phyloP scores from a whole-genome alignment of 2,888 invertebrate genomes.

The Drosophila mayaguana region DNA sequence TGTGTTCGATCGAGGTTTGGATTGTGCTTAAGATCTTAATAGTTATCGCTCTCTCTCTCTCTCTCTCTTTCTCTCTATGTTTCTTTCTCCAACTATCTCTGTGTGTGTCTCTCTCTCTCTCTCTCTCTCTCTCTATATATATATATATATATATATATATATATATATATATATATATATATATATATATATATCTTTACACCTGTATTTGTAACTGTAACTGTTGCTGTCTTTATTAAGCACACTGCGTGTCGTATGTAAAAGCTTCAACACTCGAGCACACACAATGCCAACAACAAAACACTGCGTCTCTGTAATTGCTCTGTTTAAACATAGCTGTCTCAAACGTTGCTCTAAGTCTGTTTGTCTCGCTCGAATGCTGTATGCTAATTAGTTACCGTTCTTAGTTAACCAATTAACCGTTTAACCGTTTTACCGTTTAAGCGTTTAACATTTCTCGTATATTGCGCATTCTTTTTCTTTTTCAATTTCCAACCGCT shows the following conservation, averaged over 20 bases:
- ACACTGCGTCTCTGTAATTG: slow-evolving; percentile 51
- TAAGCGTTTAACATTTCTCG: slow-evolving; percentile 35
- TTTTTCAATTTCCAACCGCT: slow-evolving; percentile 72
- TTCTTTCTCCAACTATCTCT: slow-evolving; percentile 9
- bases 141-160: no score
- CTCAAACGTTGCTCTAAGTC: slow-evolving; percentile 30
- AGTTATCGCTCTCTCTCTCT: slow-evolving; percentile 43
- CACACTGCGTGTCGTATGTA: slow-evolving; percentile 52
- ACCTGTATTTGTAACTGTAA: slow-evolving; percentile 39
- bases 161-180: no score
- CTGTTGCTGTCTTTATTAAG: slow-evolving; percentile 41
- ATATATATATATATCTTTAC: slow-evolving; percentile 14
- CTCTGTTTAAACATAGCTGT: slow-evolving; percentile 37
- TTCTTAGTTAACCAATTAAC: slow-evolving; percentile 25
- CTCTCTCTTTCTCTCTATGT: slow-evolving; percentile 23
- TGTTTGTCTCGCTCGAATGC: slow-evolving; percentile 41
- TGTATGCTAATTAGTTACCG: slow-evolving; percentile 42
- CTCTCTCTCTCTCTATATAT: no score
- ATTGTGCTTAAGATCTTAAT: slow-evolving; percentile 29
- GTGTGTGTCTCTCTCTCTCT: slow-evolving; percentile 16
- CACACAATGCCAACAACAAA: slow-evolving; percentile 28
- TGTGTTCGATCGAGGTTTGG: slow-evolving; percentile 94
- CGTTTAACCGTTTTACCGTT: slow-evolving; percentile 23
- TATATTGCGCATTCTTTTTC: slow-evolving; percentile 59
- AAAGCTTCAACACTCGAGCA: slow-evolving; percentile 59